A percentile compares a stretch with the other conserved stretches of the same genome.
These are phyloP conservation scores for Paratrypauchen microcephalus DNA, from an alignment of 2,797 vertebrate genomes.

Conservation along the genomic window DNA sequence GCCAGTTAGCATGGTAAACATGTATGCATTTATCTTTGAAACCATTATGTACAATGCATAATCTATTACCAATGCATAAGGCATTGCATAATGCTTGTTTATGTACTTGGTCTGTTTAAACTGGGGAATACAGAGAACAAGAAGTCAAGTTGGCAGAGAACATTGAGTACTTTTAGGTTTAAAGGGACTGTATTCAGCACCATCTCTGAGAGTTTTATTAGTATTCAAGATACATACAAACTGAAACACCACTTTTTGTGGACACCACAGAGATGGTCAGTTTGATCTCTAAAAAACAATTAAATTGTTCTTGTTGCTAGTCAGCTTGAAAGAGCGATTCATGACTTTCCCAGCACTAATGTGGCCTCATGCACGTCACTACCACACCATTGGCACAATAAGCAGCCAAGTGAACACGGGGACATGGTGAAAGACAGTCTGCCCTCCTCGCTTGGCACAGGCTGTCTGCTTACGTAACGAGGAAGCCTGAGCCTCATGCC, in stretches of 20 bases:
- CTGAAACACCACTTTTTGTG: background rate
- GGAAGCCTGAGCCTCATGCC: conserved; percentile 19
- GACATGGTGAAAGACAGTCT: conserved; percentile 39
- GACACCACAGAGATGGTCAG: conserved; percentile 5
- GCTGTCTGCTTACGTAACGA: conserved; percentile 50
- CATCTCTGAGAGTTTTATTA: conserved; percentile 8
- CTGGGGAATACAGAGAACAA: background rate
- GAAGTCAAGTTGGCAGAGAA: conserved; percentile 18
- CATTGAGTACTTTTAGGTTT: conserved; percentile 3
- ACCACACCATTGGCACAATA: conserved; percentile 67
- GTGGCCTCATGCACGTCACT: conserved; percentile 47
- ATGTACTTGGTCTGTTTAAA: background rate
- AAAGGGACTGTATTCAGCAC: conserved; percentile 13
- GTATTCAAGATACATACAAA: conserved; percentile 20
- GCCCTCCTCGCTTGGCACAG: conserved; percentile 48
- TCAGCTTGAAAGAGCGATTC: conserved; percentile 45
- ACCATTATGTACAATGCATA: background rate
- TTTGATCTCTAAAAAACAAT: conserved; percentile 13
- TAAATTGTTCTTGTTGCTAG: conserved; percentile 21
- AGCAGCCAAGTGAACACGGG: conserved; percentile 66
- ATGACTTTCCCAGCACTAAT: conserved; percentile 44
- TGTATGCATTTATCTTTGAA: background rate
- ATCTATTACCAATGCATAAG: conserved; percentile 10
- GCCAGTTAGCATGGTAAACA: background rate
- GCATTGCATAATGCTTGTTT: conserved; percentile 1